Conservation (phyloP, 2,888 invertebrate species). For the Leptinotarsa tumamoca region DNA sequence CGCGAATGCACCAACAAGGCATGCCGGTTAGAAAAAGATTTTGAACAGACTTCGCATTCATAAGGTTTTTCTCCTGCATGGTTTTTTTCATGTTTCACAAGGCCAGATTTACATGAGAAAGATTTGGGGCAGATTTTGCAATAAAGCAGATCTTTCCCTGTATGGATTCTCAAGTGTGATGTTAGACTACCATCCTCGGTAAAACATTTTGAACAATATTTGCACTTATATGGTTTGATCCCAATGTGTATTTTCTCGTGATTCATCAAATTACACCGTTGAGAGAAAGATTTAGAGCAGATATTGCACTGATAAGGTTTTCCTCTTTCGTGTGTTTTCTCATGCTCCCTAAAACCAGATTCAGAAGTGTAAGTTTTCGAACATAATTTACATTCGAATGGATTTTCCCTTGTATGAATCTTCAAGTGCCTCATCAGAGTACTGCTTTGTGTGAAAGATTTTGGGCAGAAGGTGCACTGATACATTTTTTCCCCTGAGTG, state of each 20-base stretch:
- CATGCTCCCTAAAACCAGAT: neutral
- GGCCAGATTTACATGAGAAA: neutral
- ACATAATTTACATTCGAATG: neutral
- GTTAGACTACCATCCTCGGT: neutral
- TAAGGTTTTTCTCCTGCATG: neutral
- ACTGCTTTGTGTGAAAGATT: neutral
- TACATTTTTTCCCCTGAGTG: neutral
- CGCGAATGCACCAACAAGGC: neutral
- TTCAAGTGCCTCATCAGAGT: slow-evolving; percentile 14
- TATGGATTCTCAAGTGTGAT: neutral
- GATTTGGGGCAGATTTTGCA: slow-evolving; percentile 1
- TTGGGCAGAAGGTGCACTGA: slow-evolving; percentile 20
- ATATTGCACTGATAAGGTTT: neutral
- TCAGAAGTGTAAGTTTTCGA: neutral
- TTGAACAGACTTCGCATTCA: neutral
- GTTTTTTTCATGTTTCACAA: neutral
- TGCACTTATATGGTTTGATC: neutral
- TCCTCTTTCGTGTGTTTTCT: neutral
- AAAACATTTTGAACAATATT: neutral
- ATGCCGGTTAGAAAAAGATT: neutral
- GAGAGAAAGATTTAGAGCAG: neutral
- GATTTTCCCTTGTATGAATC: neutral
- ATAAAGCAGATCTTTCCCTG: neutral
- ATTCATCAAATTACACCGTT: neutral
- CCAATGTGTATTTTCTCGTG: neutral